phyloP scores from a whole-genome alignment of 2,888 invertebrate genomes.

The Maniola hyperantus region DNA sequence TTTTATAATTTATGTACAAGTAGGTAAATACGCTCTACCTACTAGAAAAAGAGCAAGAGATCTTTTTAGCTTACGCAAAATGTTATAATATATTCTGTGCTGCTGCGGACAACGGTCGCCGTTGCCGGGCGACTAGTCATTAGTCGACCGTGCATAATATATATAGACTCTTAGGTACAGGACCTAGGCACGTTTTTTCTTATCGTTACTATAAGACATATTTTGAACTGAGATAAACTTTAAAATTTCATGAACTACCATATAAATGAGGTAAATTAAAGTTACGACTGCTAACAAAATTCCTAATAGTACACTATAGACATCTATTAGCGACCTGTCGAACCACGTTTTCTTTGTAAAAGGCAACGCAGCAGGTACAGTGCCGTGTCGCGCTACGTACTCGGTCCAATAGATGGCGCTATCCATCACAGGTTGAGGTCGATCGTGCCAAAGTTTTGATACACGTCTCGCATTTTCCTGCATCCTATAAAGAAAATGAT shows the following conservation, averaged over 20 bases:
- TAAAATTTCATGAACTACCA: conserved; percentile 23
- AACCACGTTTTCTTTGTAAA: conserved; percentile 54
- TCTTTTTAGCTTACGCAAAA: background rate
- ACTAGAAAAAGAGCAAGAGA: background rate
- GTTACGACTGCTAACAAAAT: conserved; percentile 39
- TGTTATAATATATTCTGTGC: too few species aligned
- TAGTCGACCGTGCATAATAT: too few species aligned
- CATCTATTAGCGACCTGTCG: conserved; percentile 58
- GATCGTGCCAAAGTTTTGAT: conserved; percentile 78
- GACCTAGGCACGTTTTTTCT: conserved; percentile 6
- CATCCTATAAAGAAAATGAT: conserved; percentile 54
- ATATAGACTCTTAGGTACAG: too few species aligned
- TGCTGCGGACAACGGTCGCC: too few species aligned
- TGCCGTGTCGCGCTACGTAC: conserved; percentile 80
- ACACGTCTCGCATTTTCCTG: conserved; percentile 71
- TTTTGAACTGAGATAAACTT: background rate
- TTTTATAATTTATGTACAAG: too few species aligned
- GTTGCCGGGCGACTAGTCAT: too few species aligned
- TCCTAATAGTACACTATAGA: conserved; percentile 50
- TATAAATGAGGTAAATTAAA: conserved; percentile 39
- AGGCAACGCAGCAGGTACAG: conserved; percentile 55
- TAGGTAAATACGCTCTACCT: too few species aligned
- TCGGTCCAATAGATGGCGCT: conserved; percentile 86
- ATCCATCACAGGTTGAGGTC: conserved; percentile 80
- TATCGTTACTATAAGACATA: conserved; percentile 1